A percentile compares a stretch with the other conserved stretches of the same genome.
Evolutionary conservation across 2,113 vertebrate species (phyloP).

Genomic region (Indicator indicator): DNA sequence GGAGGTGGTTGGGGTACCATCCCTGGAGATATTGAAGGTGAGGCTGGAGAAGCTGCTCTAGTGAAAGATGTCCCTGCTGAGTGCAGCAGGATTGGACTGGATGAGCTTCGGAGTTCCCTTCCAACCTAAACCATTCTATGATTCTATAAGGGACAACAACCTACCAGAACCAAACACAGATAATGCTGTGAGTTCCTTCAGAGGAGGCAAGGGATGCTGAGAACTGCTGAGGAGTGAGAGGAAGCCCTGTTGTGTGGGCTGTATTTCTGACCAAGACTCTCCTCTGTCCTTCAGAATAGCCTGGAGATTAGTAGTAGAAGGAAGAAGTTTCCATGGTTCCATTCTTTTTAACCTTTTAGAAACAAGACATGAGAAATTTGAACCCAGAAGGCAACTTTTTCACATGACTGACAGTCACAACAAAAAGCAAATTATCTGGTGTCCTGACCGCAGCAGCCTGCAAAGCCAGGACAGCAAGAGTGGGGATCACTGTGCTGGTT

Average conservation of each 20-base stretch:
- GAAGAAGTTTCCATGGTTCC: neutral
- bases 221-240: neutral
- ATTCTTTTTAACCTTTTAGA: neutral
- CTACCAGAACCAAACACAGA: neutral
- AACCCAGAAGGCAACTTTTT: neutral
- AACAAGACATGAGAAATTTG: neutral
- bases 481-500: neutral
- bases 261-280: neutral
- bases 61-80: no score
- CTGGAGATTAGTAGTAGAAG: neutral
- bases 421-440: neutral
- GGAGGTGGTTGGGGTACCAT: no score
- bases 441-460: neutral
- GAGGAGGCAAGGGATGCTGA: neutral
- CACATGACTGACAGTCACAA: neutral
- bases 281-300: neutral
- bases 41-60: no score
- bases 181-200: neutral
- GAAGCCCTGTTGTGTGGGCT: accelerated
- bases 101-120: no score
- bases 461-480: neutral
- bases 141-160: neutral
- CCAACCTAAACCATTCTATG: no score
- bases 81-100: no score
- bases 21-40: no score